These are phyloP conservation scores for Pseudoips prasinana DNA, from an alignment of 2,888 invertebrate genomes.

Conservation along the genomic window DNA sequence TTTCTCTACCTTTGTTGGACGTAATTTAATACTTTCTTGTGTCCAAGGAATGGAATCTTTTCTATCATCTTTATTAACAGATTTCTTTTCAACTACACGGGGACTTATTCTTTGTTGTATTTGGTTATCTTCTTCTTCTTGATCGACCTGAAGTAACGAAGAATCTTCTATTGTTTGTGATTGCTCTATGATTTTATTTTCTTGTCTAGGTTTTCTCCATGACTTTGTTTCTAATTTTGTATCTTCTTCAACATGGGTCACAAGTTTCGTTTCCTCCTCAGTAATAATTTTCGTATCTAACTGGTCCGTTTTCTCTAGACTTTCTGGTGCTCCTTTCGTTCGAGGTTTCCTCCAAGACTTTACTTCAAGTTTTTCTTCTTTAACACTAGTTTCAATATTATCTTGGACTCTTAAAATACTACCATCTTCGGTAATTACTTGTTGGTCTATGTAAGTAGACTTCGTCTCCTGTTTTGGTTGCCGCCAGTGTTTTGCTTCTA, in stretches of 20 bases:
- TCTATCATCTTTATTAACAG: conserved; percentile 36
- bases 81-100: conserved; percentile 31
- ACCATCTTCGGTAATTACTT: conserved; percentile 32
- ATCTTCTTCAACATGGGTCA: background rate
- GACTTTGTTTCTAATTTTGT: conserved; percentile 14
- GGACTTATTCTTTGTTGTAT: conserved; percentile 27
- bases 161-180: conserved; percentile 15
- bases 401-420: conserved; percentile 31
- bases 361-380: conserved; percentile 25
- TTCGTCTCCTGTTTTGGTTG: conserved; percentile 32
- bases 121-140: conserved; percentile 22
- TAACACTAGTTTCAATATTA: conserved; percentile 26
- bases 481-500: conserved; percentile 50
- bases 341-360: conserved; percentile 54
- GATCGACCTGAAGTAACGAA: conserved; percentile 10
- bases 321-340: conserved; percentile 37
- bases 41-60: conserved; percentile 79
- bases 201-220: conserved; percentile 18
- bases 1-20: conserved; percentile 83
- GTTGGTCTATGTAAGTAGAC: conserved; percentile 26
- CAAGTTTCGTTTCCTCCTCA: background rate
- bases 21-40: conserved; percentile 83
- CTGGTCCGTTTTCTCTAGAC: conserved; percentile 9
- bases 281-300: conserved; percentile 10
- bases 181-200: conserved; percentile 7